A percentile compares a stretch with the other conserved stretches of the same genome.
phyloP scores from a whole-genome alignment of 2,113 vertebrate genomes.

The Spea bombifrons region DNA sequence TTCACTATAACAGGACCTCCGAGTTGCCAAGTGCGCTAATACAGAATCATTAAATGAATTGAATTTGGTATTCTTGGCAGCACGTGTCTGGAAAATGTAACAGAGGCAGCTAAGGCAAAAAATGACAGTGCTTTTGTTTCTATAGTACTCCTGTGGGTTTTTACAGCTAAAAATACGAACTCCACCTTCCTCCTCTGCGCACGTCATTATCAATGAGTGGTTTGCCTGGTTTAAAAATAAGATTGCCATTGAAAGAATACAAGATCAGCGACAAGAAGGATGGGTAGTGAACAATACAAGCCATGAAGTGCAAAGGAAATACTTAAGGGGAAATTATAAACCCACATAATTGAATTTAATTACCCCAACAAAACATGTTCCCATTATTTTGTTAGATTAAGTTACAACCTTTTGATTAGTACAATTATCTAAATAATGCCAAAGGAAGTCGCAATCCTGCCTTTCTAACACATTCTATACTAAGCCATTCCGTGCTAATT shows the following conservation, averaged over 20 bases:
- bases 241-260: conserved; percentile 11
- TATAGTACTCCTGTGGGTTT: conserved; percentile 29
- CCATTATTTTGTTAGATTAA: no score
- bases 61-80: conserved; percentile 24
- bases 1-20: not conserved
- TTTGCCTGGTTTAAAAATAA: conserved; percentile 33
- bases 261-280: not conserved
- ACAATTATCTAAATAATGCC: no score
- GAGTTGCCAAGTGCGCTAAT: conserved; percentile 25
- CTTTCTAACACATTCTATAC: no score
- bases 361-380: no score
- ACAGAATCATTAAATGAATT: conserved; percentile 30
- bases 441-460: no score
- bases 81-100: conserved; percentile 14
- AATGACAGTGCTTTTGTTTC: not conserved
- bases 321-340: no score
- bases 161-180: conserved; percentile 33
- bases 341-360: no score
- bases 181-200: not conserved
- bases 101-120: conserved; percentile 1
- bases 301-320: no score
- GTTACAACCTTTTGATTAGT: no score
- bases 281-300: not conserved
- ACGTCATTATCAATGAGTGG: conserved; percentile 19
- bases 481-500: no score